phyloP scores from a whole-genome alignment of 2,888 invertebrate species.

The Nomada flava region DNA sequence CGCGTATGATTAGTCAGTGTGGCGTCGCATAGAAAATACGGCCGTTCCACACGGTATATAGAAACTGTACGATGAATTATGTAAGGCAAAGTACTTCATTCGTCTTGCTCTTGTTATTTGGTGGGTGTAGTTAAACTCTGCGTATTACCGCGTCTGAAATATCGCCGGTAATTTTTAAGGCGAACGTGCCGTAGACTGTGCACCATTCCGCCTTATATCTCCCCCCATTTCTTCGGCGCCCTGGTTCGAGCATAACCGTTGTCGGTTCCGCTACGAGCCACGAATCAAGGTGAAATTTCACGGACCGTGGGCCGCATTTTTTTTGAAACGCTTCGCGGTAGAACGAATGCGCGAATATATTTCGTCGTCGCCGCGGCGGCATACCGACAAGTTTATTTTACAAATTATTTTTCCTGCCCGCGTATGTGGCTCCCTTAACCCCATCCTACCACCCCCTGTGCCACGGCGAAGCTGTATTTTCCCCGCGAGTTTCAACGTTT shows the following conservation, averaged over 20 bases:
- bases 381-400: constrained; percentile 52
- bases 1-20: constrained; percentile 77
- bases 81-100: constrained; percentile 82
- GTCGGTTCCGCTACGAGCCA: background rate
- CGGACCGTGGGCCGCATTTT: constrained; percentile 31
- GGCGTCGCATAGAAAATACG: constrained; percentile 72
- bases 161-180: constrained; percentile 79
- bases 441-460: background rate
- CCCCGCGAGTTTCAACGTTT: constrained; percentile 26
- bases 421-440: background rate
- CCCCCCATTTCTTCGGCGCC: constrained; percentile 43
- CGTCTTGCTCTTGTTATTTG: constrained; percentile 82
- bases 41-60: constrained; percentile 59
- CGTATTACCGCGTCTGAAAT: constrained; percentile 79
- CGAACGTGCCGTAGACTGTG: constrained; percentile 73
- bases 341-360: constrained; percentile 38
- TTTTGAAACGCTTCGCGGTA: constrained; percentile 34
- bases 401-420: constrained; percentile 51
- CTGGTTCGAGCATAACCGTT: constrained; percentile 30
- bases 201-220: constrained; percentile 38
- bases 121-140: constrained; percentile 79
- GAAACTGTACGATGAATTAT: constrained; percentile 79
- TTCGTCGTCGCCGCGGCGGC: constrained; percentile 19
- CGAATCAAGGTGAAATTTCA: constrained; percentile 60
- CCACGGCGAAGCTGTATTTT: constrained; percentile 2